Evolutionary conservation across 2,888 invertebrate species (phyloP), one percentile per base, ranked within the genome.

Genomic region (Cetonia aurata): DNA sequence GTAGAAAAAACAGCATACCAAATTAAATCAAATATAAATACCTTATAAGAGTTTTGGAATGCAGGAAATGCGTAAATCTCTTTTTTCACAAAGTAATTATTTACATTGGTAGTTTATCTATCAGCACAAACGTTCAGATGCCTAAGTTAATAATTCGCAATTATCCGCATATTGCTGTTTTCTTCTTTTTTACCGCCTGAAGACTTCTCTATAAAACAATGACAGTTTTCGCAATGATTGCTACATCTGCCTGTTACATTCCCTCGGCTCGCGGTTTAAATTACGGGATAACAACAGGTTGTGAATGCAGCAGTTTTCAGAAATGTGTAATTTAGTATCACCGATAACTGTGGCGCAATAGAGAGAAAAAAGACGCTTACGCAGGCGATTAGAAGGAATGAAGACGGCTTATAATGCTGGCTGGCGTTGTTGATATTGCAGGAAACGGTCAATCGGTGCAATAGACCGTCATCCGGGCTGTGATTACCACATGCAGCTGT

Each of bases 361-460:
- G 12, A 59, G 42, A 19, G 8, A 19, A 60, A 60, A 60, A 60
- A 33, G 37, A n/a, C 33, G 33, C 52, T 33, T 60, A 60, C 52
- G 62, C 41, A 59, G 62, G 15, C 62, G 60, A 69, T 73, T 69
- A 69, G 66, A 62, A 68, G 68, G 71, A 62, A 68, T 62, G 56
- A 42, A 62, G 67, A 67, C 50, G 31, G 13, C 13, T 13, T 62
- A 48, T 62, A 62, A 62, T 48, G 48, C 8, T 62, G 17, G 48
- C 8, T 62, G 17, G 25, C 25, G 25, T 25, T 31, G 62, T 62
- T 60, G 55, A 67, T 57, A 66, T 42, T 71, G 77, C 81, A 81
- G 81, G 81, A 82, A 81, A 79, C 79, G 77, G 77, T 80, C 80
- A 82, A 82, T 82, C 81, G 80, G 77, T 75, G 77, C 78, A 80